Evolutionary conservation across 1,140 invertebrate species (phyloP).

Genomic region (Goniozus legneri): DNA sequence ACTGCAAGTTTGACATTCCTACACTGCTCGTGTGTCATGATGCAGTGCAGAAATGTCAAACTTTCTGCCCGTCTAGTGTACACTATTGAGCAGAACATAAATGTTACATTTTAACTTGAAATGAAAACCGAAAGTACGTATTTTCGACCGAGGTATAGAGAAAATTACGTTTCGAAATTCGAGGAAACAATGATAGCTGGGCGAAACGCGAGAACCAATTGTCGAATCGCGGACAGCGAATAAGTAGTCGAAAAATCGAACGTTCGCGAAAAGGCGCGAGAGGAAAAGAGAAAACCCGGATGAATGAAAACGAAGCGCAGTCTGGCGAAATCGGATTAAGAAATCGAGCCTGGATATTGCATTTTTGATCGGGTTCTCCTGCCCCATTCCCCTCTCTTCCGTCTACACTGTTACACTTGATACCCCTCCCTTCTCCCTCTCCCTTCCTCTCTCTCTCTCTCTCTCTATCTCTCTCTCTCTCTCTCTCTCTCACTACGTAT

Average conservation of each 20-base stretch:
- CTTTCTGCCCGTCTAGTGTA: too few species aligned
- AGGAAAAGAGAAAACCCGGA: background rate
- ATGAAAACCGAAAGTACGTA: background rate
- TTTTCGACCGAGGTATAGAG: background rate
- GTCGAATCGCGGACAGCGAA: background rate
- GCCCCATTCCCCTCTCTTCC: too few species aligned
- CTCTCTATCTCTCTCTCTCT: too few species aligned
- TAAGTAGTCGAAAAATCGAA: background rate
- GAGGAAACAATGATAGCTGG: background rate
- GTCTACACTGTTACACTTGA: too few species aligned
- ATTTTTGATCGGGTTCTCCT: conserved; percentile 47
- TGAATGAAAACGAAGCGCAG: conserved; percentile 32
- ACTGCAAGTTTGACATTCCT: too few species aligned
- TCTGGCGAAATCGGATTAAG: conserved; percentile 49
- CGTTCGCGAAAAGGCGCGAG: conserved; percentile 7
- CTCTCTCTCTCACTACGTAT: too few species aligned
- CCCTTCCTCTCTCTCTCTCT: too few species aligned
- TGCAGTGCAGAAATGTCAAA: too few species aligned
- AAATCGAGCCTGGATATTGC: conserved; percentile 52
- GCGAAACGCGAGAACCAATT: background rate
- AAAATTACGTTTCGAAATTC: too few species aligned
- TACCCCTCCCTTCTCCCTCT: too few species aligned
- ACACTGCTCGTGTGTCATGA: too few species aligned
- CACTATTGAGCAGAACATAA: too few species aligned
- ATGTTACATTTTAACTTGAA: background rate